Base-by-base conservation (phyloP, 2,888 invertebrate genomes). In the Thera britannica region DNA sequence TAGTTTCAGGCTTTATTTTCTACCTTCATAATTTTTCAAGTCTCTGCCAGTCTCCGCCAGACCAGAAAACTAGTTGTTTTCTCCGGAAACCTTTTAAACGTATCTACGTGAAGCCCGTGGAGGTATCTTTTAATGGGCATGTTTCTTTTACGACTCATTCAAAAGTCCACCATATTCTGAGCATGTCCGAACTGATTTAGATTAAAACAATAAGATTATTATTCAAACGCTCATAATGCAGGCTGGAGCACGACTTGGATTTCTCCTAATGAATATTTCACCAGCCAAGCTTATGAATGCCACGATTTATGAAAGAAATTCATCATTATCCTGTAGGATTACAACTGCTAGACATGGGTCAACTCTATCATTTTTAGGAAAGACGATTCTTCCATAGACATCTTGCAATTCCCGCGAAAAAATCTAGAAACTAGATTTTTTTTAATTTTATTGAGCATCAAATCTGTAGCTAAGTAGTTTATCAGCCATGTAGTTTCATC, bases 231-330 rank as follows among this genome's bases (percentile, higher is more conserved):
- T 89, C 83, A 85, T 87, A 90, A 89, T 87, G 89, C 75, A 80
- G 75, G 78, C 79, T 77, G 76, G 80, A 75, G 84, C 90, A 90
- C 90, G 90, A 90, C 89, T 87, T 83, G 81, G 83, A 86, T 87
- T 86, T 88, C 87, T 87, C 83, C 81, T 83, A 86, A 84, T 84
- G 87, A 88, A 90, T 90, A 89, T 89, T 87, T 87, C 84, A 88
- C 83, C 75, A 75, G 78, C 41, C 35, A 58, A 41, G 58, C 35
- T 52, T 57, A 34, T 77, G 79, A 79, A 79, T 82, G 79, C 78
- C 79, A 78, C 78, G 77, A 76, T 71, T 77, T 76, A 76, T 68
- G 70, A 72, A 61, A 75, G 59, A 72, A 75, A 73, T 72, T 2
- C 5, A 56, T 4, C 6, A 6, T 7, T 4, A 2, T 41, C 41